Evolutionary conservation across 2,888 invertebrate species (phyloP).

Genomic region (Linyphia triangularis): DNA sequence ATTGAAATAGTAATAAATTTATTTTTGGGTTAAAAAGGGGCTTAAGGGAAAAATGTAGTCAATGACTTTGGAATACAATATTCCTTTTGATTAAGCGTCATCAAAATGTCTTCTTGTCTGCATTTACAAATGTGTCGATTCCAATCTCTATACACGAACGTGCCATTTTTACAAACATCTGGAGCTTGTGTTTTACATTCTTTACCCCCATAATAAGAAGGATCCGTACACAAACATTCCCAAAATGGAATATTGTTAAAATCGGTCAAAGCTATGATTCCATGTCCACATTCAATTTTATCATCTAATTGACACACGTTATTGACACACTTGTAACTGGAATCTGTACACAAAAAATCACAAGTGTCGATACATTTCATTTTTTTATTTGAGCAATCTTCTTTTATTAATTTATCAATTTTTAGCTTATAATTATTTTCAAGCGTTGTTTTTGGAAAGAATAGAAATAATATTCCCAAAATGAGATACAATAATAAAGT

Average conservation of each 20-base stretch:
- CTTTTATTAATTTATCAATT: constrained; percentile 17
- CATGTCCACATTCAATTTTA: not conserved
- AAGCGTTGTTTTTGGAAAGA: constrained; percentile 12
- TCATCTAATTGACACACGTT: constrained; percentile 38
- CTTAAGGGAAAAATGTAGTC: constrained; percentile 11
- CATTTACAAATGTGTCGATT: constrained; percentile 21
- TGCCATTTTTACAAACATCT: constrained; percentile 34
- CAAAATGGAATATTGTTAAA: constrained; percentile 11
- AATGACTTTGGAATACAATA: constrained; percentile 9
- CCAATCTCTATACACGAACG: not conserved
- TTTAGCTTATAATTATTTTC: constrained; percentile 5
- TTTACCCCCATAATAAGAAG: constrained; percentile 26
- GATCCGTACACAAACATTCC: constrained; percentile 31
- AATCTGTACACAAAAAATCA: constrained; percentile 23
- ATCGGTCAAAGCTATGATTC: constrained; percentile 1
- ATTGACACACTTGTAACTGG: constrained; percentile 27
- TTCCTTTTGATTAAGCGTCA: constrained; percentile 15
- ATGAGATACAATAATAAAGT: constrained; percentile 35
- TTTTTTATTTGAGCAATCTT: constrained; percentile 1
- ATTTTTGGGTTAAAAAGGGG: no score
- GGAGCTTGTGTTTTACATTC: not conserved
- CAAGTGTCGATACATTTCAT: constrained; percentile 41
- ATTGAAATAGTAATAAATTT: no score
- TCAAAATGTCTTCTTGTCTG: not conserved
- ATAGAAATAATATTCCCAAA: constrained; percentile 29